These are phyloP conservation scores for Spea bombifrons DNA, from an alignment of 2,113 vertebrate species.

Conservation along the genomic window DNA sequence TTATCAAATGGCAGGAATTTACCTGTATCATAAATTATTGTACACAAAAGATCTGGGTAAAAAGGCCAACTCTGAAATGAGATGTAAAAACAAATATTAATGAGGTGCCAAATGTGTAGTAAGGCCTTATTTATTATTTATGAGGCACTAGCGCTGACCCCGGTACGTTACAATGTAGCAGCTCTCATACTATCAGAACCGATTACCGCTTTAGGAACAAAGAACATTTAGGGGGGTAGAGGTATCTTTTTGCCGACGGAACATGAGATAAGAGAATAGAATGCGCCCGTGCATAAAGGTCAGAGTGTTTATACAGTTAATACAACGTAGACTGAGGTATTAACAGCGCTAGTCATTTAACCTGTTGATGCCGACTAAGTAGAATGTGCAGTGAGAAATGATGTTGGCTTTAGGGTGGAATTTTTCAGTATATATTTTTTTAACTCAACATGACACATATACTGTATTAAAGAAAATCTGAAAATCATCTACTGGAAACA, in stretches of 20 bases:
- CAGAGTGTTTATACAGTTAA: neutral
- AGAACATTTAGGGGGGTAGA: neutral
- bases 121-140: conserved; percentile 32
- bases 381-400: too few species aligned
- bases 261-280: neutral
- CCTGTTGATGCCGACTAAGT: too few species aligned
- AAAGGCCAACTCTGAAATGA: conserved; percentile 15
- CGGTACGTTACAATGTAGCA: neutral
- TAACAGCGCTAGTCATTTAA: neutral
- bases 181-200: neutral
- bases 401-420: too few species aligned
- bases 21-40: conserved; percentile 18
- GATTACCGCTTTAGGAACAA: neutral
- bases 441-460: too few species aligned
- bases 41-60: conserved; percentile 20
- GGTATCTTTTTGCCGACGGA: neutral
- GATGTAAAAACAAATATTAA: conserved; percentile 37
- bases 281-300: neutral
- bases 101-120: neutral
- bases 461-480: too few species aligned
- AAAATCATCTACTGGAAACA: too few species aligned
- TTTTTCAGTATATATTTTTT: too few species aligned
- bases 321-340: neutral
- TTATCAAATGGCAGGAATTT: conserved; percentile 21
- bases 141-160: conserved; percentile 17